Evolutionary conservation across 2,888 invertebrate genomes (phyloP), one percentile per base, ranked within the genome.

Genomic region (Patella caerulea): DNA sequence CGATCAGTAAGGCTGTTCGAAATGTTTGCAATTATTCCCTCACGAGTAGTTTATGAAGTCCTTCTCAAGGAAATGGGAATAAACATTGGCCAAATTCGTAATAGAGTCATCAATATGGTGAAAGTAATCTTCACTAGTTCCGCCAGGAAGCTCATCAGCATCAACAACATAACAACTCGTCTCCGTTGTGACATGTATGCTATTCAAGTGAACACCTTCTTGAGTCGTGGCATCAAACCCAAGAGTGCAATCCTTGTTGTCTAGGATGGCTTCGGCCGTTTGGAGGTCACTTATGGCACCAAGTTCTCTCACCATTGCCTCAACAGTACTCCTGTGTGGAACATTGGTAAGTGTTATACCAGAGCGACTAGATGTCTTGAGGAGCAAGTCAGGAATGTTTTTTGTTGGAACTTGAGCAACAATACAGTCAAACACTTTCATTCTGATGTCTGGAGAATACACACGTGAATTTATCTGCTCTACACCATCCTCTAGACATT

Each of bases 1-100:
- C 80, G 54, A 72, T 82, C 82, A 80, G 79, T 82, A 80, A 81
- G 69, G 2, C 73, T 73, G 72, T 81, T 81, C 24, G 73, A 34
- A n/a, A 81, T 79, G 72, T 79, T 72, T n/a, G 14, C 19, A 55
- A 79, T 75, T 12, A 81, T 72, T 5, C 24, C 24, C 54, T 52
- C 5, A 19, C 80, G 45, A 17, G 34, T 19, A 2, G 34, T 71
- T 71, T 76, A n/a, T 74, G 54, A 56, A 81, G 53, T 74, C 73
- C 24, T 12, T 52, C 14, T 74, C 45, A 59, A 76, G 59, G 52
- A 78, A 72, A 45, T 70, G 17, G 45, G 56, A 52, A 52, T 78
- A 76, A 3, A 55, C 53, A n/a, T 78, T 71, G 14, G 76, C 72
- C 15, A 82, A 15, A n/a, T 29, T 14, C 59, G 74, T 74, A 17